Evolutionary conservation across 2,888 invertebrate genomes (phyloP).

Genomic region (Incurvaria masculella): DNA sequence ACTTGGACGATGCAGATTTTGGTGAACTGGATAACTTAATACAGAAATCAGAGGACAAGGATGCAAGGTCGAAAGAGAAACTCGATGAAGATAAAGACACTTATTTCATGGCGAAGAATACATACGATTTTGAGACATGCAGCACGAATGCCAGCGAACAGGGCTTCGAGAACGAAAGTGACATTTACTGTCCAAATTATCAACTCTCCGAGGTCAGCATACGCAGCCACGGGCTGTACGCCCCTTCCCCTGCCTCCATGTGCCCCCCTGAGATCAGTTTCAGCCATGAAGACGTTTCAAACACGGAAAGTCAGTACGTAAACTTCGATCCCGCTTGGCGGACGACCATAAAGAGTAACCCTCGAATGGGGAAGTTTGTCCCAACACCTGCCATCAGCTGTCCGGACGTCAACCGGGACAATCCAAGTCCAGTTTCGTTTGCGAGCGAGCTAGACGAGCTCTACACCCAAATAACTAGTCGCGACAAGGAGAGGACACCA

Average conservation of each 20-base stretch:
- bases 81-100: slow-evolving; percentile 37
- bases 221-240: slow-evolving; percentile 60
- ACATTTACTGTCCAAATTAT: slow-evolving; percentile 58
- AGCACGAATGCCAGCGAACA: slow-evolving; percentile 49
- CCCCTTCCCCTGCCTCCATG: slow-evolving; percentile 57
- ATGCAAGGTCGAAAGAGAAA: slow-evolving; percentile 33
- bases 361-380: slow-evolving; percentile 40
- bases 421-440: slow-evolving; percentile 36
- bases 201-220: slow-evolving; percentile 65
- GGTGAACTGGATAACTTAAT: slow-evolving; percentile 36
- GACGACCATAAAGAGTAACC: slow-evolving; percentile 41
- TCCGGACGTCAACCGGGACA: slow-evolving; percentile 44
- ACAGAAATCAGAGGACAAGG: slow-evolving; percentile 23
- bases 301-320: slow-evolving; percentile 52
- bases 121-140: slow-evolving; percentile 46
- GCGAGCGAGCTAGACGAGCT: slow-evolving; percentile 64
- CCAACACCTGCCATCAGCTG: slow-evolving; percentile 44
- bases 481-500: slow-evolving; percentile 29
- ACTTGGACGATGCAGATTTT: slow-evolving; percentile 24
- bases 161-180: slow-evolving; percentile 57
- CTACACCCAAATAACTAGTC: slow-evolving; percentile 64
- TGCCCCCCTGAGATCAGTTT: slow-evolving; percentile 51
- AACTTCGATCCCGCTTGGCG: slow-evolving; percentile 57
- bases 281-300: slow-evolving; percentile 48
- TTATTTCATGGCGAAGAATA: slow-evolving; percentile 42